These are phyloP conservation scores for Drosophila glabriapex DNA, from an alignment of 2,888 invertebrate genomes.

Conservation along the genomic window DNA sequence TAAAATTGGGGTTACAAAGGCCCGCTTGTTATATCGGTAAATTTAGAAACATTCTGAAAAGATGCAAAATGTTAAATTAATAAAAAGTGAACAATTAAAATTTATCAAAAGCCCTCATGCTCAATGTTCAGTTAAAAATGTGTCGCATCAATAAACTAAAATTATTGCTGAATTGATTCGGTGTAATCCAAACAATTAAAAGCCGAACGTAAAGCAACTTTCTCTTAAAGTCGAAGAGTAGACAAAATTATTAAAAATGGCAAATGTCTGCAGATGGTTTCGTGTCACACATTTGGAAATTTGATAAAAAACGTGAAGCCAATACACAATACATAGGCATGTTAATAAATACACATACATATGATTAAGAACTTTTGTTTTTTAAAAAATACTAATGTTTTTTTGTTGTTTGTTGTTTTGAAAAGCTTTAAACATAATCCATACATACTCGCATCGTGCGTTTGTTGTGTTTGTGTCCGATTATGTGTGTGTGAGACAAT, in stretches of 20 bases:
- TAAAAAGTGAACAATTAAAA: constrained; percentile 35
- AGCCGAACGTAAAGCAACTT: constrained; percentile 14
- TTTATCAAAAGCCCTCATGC: constrained; percentile 28
- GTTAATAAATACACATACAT: constrained; percentile 47
- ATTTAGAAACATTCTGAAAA: constrained; percentile 35
- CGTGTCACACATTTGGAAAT: constrained; percentile 32
- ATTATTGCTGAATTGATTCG: constrained; percentile 16
- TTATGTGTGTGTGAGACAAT: constrained; percentile 65
- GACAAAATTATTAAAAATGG: constrained; percentile 49
- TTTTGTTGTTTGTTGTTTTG: constrained; percentile 14
- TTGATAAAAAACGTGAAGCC: constrained; percentile 42
- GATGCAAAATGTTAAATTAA: constrained; percentile 22
- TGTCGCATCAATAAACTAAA: constrained; percentile 4
- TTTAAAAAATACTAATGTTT: constrained; percentile 49
- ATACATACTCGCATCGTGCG: constrained; percentile 31
- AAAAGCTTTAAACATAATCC: constrained; percentile 56
- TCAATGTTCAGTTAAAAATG: constrained; percentile 30
- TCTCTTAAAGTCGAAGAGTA: constrained; percentile 11
- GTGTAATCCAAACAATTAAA: constrained; percentile 13
- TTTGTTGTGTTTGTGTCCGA: constrained; percentile 50
- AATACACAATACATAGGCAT: constrained; percentile 49
- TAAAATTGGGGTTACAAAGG: constrained; percentile 41
- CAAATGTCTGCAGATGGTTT: constrained; percentile 40
- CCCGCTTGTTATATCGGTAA: constrained; percentile 46
- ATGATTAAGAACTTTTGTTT: constrained; percentile 34